Evolutionary conservation across 2,888 invertebrate species (phyloP), one percentile per base, ranked within the genome.

Genomic region (Tachina grossa): DNA sequence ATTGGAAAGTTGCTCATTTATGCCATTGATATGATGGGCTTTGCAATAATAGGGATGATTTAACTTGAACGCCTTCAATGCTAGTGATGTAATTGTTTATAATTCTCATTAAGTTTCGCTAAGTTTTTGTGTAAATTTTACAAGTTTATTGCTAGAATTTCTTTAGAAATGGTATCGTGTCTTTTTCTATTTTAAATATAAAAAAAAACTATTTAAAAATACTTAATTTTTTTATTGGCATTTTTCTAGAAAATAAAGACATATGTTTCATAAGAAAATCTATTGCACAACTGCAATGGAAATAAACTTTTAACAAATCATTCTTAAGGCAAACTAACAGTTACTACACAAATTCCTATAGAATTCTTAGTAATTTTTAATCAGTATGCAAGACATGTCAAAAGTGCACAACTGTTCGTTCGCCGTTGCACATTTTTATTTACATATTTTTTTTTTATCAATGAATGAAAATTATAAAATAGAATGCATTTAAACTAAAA

Each of bases 351-450:
- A 66, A 47, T 55, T 55, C 66, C 9, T 69, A 22, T 63, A 2
- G 11, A 53, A 55, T 79, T 71, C 71, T 55, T 63, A 55, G 47
- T 39, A 71, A 59, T 11, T 41, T 39, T 53, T 8, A 11, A 81
- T 81, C 51, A 74, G 45, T 81, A 81, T 81, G 80, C 80, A 74
- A 68, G 68, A 75, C 80, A 68, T 81, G 80, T 74, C 66, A 81
- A 51, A 81, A 59, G n/a, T 81, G 51, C 59, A 55, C 65, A 76
- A 31, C 55, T 51, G 65, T 43, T 4, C 11, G 65, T 43, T 4
- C 11, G 31, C 57, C 10, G 16, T 22, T 31, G 31, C 31, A 31
- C 31, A 31, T 31, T 31, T 31, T 31, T 31, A 31, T 31, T 31
- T 31, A 6, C 4, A 6, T 31, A 31, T 31, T 61, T 61, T 10